Evolutionary conservation across 37 sponge, comb jelly and placozoan genomes (phyloP).

Genomic region (Spongilla lacustris): DNA sequence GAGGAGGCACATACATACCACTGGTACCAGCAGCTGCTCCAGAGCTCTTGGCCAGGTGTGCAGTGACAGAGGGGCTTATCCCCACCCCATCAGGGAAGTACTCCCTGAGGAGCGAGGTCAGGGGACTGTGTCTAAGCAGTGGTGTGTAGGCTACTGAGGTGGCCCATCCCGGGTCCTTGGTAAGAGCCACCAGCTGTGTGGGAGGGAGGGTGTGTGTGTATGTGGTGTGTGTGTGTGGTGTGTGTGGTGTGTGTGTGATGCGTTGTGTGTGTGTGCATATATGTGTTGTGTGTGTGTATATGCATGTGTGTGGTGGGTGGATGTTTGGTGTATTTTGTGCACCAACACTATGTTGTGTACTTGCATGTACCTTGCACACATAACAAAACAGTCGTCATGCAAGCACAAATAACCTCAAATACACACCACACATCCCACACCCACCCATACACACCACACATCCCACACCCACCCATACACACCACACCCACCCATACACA

Average conservation of each 20-base stretch:
- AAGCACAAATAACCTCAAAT: background rate
- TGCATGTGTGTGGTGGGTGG: background rate
- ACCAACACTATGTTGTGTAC: too few relatives aligned
- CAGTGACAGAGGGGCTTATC: constrained; percentile 53
- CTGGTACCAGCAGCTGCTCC: background rate
- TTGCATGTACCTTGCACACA: background rate
- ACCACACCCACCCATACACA: background rate
- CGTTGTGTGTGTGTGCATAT: background rate
- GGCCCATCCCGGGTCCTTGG: constrained; percentile 61
- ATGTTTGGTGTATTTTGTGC: background rate
- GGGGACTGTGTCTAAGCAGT: constrained; percentile 66
- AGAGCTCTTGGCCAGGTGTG: background rate
- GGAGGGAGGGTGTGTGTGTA: background rate
- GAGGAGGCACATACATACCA: too few relatives aligned
- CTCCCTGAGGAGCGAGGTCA: constrained; percentile 71
- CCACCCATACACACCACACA: background rate
- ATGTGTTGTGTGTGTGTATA: background rate
- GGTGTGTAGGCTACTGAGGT: constrained; percentile 71
- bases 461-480: background rate
- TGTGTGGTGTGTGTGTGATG: background rate
- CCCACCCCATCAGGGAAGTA: constrained; percentile 86
- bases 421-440: background rate
- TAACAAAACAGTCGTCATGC: background rate
- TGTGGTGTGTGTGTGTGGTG: background rate
- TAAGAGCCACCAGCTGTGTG: constrained; percentile 46